phyloP scores from a whole-genome alignment of 1,140 invertebrate species.

The Ceratoteleas bidentatus region DNA sequence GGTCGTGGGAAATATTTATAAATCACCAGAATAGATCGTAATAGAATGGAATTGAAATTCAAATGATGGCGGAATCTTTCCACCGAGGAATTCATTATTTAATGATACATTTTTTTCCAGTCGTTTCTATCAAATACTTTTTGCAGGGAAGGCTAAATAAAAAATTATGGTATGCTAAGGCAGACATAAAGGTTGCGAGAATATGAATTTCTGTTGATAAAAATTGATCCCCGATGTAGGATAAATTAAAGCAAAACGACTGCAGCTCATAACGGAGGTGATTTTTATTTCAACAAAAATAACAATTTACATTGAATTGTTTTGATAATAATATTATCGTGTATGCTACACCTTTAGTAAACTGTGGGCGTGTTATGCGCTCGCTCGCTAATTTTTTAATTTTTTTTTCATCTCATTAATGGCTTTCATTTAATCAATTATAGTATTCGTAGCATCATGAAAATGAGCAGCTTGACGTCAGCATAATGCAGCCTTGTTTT shows the following conservation, averaged over 20 bases:
- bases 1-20: too few species aligned
- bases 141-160: too few species aligned
- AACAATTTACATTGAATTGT: conserved; percentile 82
- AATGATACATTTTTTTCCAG: too few species aligned
- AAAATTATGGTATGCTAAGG: too few species aligned
- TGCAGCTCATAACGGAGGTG: conserved; percentile 77
- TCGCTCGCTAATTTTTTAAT: conserved; percentile 72
- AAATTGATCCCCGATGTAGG: not conserved
- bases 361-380: conserved; percentile 79
- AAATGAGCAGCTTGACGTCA: conserved; percentile 70
- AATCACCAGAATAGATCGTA: too few species aligned
- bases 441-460: conserved; percentile 73
- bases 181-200: too few species aligned
- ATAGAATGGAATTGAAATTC: too few species aligned
- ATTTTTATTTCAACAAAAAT: conserved; percentile 83
- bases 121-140: too few species aligned
- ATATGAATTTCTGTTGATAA: not conserved
- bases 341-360: conserved; percentile 79
- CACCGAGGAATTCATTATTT: too few species aligned
- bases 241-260: conserved; percentile 43
- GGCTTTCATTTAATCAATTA: conserved; percentile 73
- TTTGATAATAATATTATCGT: conserved; percentile 80
- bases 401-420: conserved; percentile 64
- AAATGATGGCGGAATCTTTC: too few species aligned
- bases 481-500: conserved; percentile 71